Evolutionary conservation across 2,797 vertebrate species (phyloP).

Genomic region (Pangasius krempfi): DNA sequence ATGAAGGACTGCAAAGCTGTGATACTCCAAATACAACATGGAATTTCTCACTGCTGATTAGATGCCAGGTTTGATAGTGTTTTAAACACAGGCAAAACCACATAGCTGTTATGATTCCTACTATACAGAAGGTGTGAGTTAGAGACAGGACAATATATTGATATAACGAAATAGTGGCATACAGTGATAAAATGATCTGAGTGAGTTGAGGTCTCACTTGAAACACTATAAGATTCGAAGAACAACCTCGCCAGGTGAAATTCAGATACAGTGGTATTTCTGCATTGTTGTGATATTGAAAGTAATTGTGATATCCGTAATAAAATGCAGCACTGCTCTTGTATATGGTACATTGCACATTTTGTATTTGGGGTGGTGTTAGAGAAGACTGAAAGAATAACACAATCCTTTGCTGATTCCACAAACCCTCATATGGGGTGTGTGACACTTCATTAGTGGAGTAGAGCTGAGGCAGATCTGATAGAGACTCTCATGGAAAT

Average conservation of each 20-base stretch:
- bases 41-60: background rate
- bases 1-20: background rate
- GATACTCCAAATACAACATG: background rate
- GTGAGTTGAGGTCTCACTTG: background rate
- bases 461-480: conserved; percentile 2
- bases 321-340: background rate
- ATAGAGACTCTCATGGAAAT: background rate
- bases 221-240: background rate
- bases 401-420: background rate
- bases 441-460: background rate
- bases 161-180: background rate
- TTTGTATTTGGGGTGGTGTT: background rate
- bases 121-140: background rate
- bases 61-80: background rate
- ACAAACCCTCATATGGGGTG: background rate
- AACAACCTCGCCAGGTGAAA: background rate
- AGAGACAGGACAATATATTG: background rate
- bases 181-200: background rate
- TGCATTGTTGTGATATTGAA: background rate
- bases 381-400: background rate
- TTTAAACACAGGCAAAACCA: background rate
- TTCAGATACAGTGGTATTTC: background rate
- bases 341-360: background rate
- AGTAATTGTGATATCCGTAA: background rate
- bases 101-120: background rate